phyloP scores from a whole-genome alignment of 2,888 invertebrate genomes.

The Perdita meconis region DNA sequence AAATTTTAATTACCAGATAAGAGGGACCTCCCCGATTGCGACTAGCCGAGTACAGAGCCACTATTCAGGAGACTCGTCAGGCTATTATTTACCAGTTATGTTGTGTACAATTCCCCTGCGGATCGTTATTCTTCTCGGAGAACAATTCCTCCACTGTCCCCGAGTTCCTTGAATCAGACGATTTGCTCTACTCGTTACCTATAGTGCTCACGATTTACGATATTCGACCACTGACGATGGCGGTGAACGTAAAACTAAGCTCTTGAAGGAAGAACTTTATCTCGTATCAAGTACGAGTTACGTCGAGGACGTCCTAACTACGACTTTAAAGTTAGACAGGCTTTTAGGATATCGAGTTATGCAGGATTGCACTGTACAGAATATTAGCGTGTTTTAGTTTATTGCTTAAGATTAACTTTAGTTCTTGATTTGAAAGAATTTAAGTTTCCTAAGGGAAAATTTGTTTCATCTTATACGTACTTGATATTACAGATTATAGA shows the following conservation, averaged over 20 bases:
- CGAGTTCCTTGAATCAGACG: constrained; percentile 25
- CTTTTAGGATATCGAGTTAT: background rate
- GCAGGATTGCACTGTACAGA: background rate
- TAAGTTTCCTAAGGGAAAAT: no score
- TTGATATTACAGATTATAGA: no score
- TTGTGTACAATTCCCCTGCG: constrained; percentile 48
- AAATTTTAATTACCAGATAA: constrained; percentile 60
- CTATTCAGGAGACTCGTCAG: constrained; percentile 54
- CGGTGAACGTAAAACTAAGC: background rate
- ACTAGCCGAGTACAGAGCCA: constrained; percentile 56
- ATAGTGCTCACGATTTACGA: constrained; percentile 21
- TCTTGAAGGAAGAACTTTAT: background rate
- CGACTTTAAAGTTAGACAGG: background rate
- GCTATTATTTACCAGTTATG: constrained; percentile 42
- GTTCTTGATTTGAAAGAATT: no score
- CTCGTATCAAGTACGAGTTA: constrained; percentile 1
- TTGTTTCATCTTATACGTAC: no score
- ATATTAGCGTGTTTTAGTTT: no score
- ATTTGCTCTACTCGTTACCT: constrained; percentile 20
- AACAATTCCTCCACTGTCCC: constrained; percentile 60
- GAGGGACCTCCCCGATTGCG: constrained; percentile 52
- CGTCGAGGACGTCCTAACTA: background rate
- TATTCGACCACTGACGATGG: constrained; percentile 8
- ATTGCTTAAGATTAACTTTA: no score
- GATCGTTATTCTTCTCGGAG: constrained; percentile 52